Base-by-base conservation (phyloP, 2,797 vertebrate genomes). In the Dipus sagitta region DNA sequence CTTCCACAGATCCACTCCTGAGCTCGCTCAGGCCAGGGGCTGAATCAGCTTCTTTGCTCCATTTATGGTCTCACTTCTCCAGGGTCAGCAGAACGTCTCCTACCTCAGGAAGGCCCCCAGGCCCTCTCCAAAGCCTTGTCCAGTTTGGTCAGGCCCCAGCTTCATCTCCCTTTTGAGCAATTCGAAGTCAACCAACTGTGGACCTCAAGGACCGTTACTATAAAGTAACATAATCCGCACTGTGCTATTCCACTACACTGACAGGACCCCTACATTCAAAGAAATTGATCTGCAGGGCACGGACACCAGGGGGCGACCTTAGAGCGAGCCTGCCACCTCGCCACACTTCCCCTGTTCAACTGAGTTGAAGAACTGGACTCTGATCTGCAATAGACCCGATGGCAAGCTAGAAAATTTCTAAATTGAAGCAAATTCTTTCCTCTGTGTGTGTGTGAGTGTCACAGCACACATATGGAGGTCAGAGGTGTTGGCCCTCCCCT, bases 241-340 rank as follows among this genome's bases (percentile, higher is more conserved):
- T 17, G 14, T 14, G n/a, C 30, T 15, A 7, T 15, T 52, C 28
- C 30, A 2, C 42, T 60, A 47, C n/a, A n/a, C 23, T 11, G n/a
- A 52, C 2, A 26, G 58, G 42, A 26, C 60, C 3, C 4, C n/a
- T 8, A 4, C n/a, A 0, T 84, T 65, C 72, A 32, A 52, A 30
- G 2, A 30, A 0, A 26, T 52, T 28, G 28, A 24, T 71, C 23
- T 82, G 14, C 58, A 58, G 42, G 62, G 0, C 21, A 30, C 0
- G 17, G 23, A 67, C 72, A 84, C 52, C 34, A 95, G 94, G 88
- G 64, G 95, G 42, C 67, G 8, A 18, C 24, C 82, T 38, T 12
- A 32, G 82, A 38, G 62, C 47, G 34, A 21, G 32, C 30, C 21
- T 64, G 76, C 38, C 28, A 2, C 24, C 38, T 3, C 38, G 38